phyloP scores from a whole-genome alignment of 2,113 vertebrate species.

The Abramis brama region DNA sequence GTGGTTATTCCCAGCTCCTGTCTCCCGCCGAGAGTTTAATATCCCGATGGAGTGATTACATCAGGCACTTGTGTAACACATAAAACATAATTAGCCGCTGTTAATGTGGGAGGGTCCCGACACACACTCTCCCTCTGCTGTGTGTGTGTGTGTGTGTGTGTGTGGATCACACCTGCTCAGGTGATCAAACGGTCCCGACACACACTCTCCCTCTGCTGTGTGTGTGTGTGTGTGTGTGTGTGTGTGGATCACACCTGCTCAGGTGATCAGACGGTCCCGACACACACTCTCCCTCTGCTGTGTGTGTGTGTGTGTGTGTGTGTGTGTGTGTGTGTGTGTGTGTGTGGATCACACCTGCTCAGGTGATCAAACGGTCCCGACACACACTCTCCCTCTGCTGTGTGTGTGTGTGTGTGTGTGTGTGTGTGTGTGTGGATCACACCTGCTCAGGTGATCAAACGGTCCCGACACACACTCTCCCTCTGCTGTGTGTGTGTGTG shows the following conservation, averaged over 20 bases:
- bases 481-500: not conserved
- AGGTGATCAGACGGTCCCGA: not conserved
- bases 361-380: not conserved
- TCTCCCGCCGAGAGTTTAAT: constrained; percentile 16
- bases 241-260: constrained; percentile 31
- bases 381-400: not conserved
- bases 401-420: not conserved
- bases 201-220: not conserved
- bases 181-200: not conserved
- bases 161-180: constrained; percentile 36
- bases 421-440: not conserved
- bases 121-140: not conserved
- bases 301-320: not conserved
- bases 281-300: not conserved
- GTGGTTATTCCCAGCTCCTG: not conserved
- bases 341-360: constrained; percentile 36
- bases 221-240: no score
- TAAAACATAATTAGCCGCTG: constrained; percentile 50
- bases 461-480: not conserved
- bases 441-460: constrained; percentile 40
- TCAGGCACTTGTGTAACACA: not conserved
- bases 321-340: no score
- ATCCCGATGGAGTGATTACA: constrained; percentile 22
- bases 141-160: not conserved
- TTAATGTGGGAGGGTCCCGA: constrained; percentile 7